A percentile compares a stretch with the other conserved stretches of the same genome.
Conservation (phyloP, 2,797 vertebrate species). For the Phoxinus dragarum region DNA sequence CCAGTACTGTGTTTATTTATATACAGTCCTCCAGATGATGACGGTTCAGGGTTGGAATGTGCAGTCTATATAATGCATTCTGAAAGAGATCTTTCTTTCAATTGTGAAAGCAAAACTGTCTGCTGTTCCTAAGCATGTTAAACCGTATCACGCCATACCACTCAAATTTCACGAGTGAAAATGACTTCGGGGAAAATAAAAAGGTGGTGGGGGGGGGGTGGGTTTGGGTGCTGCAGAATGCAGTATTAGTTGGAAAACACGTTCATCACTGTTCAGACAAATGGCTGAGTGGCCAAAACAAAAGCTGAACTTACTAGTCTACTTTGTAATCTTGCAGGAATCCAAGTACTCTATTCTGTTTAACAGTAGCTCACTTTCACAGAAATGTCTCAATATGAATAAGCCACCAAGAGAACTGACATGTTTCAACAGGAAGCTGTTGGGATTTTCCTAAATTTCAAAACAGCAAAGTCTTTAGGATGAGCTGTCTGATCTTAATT, state of each 20-base stretch:
- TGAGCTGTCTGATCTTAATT: not conserved
- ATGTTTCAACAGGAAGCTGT: slow-evolving; percentile 25
- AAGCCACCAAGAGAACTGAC: slow-evolving; percentile 14
- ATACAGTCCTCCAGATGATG: not conserved
- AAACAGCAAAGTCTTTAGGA: not conserved
- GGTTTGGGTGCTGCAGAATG: not conserved
- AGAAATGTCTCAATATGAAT: slow-evolving; percentile 7
- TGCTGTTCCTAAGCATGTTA: too few relatives aligned
- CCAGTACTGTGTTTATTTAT: not conserved
- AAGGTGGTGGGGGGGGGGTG: not conserved
- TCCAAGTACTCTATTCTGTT: not conserved
- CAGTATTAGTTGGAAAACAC: not conserved
- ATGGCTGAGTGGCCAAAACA: not conserved
- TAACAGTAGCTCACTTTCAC: not conserved
- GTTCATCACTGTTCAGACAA: not conserved
- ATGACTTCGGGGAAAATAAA: not conserved
- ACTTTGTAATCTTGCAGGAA: not conserved
- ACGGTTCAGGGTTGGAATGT: not conserved
- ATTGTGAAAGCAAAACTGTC: slow-evolving; percentile 21
- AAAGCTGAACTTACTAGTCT: not conserved
- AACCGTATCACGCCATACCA: not conserved
- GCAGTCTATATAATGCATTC: not conserved
- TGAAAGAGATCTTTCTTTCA: not conserved
- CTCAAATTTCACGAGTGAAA: not conserved
- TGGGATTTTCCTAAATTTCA: slow-evolving; percentile 43